Percentiles rank a stretch among this genome's conserved stretches.
phyloP scores from a whole-genome alignment of 1,140 invertebrate genomes.

The Vollenhovia emeryi region DNA sequence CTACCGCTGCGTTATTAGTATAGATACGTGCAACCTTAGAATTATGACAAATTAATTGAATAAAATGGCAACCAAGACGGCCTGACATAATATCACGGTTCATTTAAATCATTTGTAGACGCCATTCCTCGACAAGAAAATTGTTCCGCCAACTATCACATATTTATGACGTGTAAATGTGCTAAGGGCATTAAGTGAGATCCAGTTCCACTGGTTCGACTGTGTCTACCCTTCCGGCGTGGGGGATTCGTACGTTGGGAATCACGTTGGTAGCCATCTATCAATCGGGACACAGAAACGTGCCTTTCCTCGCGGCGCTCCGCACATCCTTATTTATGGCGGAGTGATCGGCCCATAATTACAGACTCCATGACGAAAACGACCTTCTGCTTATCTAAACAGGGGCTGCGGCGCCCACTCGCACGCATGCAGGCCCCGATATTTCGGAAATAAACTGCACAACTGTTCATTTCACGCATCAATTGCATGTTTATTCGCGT shows the following conservation, averaged over 20 bases:
- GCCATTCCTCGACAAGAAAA: conserved; percentile 35
- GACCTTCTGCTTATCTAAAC: conserved; percentile 67
- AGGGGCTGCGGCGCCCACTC: not conserved
- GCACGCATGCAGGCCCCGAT: not conserved
- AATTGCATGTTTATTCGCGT: conserved; percentile 54
- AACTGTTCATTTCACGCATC: conserved; percentile 49
- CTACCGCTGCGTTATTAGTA: not conserved
- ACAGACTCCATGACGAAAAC: conserved; percentile 74
- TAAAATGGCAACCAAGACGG: not conserved
- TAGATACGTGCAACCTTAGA: not conserved
- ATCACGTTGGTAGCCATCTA: conserved; percentile 63
- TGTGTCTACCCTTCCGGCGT: conserved; percentile 62
- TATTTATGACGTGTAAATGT: conserved; percentile 53
- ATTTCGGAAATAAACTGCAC: conserved; percentile 48
- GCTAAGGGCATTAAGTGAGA: conserved; percentile 58
- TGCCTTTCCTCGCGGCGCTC: conserved; percentile 41
- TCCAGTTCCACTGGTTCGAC: conserved; percentile 73
- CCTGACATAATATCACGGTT: conserved; percentile 10
- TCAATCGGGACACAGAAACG: conserved; percentile 44
- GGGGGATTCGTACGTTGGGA: conserved; percentile 75
- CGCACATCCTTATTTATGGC: conserved; percentile 80
- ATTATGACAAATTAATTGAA: conserved; percentile 24
- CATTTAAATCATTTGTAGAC: conserved; percentile 33
- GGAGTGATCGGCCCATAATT: conserved; percentile 82
- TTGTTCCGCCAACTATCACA: conserved; percentile 29